Base-by-base conservation (phyloP, 2,113 vertebrate species). In the Epinephelus moara region DNA sequence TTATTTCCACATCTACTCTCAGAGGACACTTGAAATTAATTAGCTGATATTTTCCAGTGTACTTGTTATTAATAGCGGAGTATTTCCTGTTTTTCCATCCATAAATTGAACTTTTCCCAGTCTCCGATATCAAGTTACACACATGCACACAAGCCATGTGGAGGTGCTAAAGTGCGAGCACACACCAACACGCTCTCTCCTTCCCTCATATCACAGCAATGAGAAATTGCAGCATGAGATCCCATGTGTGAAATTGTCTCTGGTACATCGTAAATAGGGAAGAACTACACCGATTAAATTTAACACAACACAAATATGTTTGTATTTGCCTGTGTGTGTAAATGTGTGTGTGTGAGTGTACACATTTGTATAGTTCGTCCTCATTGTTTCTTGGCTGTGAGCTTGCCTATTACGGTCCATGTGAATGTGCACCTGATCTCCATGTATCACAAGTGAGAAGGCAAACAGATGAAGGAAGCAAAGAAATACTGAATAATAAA, bases 221-320 rank as follows among this genome's bases (percentile, higher is more conserved):
- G 33, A 82, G 56, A 77, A 49, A 45, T 25, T 82, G 86, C 66
- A 85, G 82, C 91, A 82, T 81, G 87, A 86, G 64, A 91, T 74
- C 18, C 85, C 86, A 93, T 89, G 91, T 93, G 91, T 92, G 80
- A 94, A 94, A 94, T 92, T 92, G 85, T 89, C 73, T 89, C 64
- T 45, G 21, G 79, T 91, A 85, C 82, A 84, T 85, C 63, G 86
- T 78, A 85, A 84, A 89, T 85, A 61, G 68, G 47, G 37, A 63
- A 77, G 75, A 89, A 75, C 2, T 23, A 77, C 50, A 56, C 63
- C 30, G 55, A 88, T 91, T 73, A 78, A 81, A 91, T 91, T 70
- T 73, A 89, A 90, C 68, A 75, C 60, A 83, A 78, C 12, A 67
- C 63, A 75, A 80, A 66, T 66, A n/a, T 64, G 57, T 76, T 53